Base-by-base conservation (phyloP, 2,888 invertebrate species). In the Masnerella sp. region DNA sequence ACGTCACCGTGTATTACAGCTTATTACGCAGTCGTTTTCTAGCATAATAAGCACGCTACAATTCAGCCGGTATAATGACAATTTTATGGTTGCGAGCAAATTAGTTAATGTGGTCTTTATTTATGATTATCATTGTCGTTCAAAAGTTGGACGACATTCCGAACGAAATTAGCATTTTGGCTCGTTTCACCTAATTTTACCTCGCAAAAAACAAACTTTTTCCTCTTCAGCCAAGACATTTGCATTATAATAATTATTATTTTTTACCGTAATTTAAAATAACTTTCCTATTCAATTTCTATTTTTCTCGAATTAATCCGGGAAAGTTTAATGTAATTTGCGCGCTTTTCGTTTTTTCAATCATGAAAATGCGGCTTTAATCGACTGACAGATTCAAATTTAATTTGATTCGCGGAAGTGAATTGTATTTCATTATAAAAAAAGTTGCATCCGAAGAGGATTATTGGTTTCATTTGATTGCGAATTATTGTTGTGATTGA, bases 111-210 rank as follows among this genome's bases (percentile, higher is more conserved):
- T 38, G 17, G 9, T 28, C 52, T n/a, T 38, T 34, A 42, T 43
- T 56, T 20, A 42, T 42, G 56, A 56, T 43, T 43, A 42, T 52
- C 22, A 38, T 52, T 25, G n/a, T n/a, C n/a, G 25, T 54, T 40
- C 28, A 54, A 28, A 54, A 54, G 52, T 25, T 40, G 38, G 17
- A 54, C 25, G 28, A 7, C 40, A 28, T 14, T 5, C 22, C 20
- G 14, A 2, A 20, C 4, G 25, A 28, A 28, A 40, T 43, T 40
- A 43, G 14, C 42, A 42, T 56, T 38, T 42, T 17, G 32, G 12
- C 20, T 20, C 5, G 42, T 40, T 54, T 40, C 11, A 51, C 15
- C 5, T n/a, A 25, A 7, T 25, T 4, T 25, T 5, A 25, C 25
- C 5, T 7, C 25, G 25, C 25, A n/a, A n/a, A n/a, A n/a, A n/a